Percentiles rank a stretch among this genome's conserved stretches.
Evolutionary conservation across 2,113 vertebrate genomes (phyloP).

Genomic region (Percina caprodes): DNA sequence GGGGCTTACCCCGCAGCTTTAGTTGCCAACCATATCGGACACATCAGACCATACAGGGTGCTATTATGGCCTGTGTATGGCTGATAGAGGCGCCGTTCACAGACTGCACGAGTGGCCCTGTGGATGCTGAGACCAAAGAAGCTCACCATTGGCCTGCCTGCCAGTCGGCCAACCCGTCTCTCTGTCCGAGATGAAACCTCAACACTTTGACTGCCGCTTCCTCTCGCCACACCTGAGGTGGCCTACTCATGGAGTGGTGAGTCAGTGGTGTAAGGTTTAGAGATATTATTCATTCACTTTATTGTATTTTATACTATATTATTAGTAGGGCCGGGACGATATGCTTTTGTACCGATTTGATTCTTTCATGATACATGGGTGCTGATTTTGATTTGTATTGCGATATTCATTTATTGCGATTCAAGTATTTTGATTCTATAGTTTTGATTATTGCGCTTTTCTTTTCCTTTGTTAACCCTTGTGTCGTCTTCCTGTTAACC

Average conservation of each 20-base stretch:
- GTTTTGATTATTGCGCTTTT: no score
- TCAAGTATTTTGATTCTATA: no score
- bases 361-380: no score
- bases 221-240: neutral
- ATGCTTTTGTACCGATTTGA: no score
- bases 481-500: no score
- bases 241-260: neutral
- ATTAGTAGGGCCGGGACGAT: no score
- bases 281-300: neutral
- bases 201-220: neutral
- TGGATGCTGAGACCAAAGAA: conserved; percentile 4
- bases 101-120: neutral
- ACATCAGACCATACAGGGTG: conserved; percentile 2
- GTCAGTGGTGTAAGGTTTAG: no score
- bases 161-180: neutral
- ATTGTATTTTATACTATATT: no score
- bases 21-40: conserved; percentile 35
- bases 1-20: conserved; percentile 14
- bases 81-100: neutral
- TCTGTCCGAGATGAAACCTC: neutral
- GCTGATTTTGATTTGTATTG: no score
- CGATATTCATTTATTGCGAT: no score
- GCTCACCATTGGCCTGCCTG: neutral
- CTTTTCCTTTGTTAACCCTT: no score
- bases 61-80: neutral